Evolutionary conservation across 2,888 invertebrate genomes (phyloP).

Genomic region (Diarsia rubi): DNA sequence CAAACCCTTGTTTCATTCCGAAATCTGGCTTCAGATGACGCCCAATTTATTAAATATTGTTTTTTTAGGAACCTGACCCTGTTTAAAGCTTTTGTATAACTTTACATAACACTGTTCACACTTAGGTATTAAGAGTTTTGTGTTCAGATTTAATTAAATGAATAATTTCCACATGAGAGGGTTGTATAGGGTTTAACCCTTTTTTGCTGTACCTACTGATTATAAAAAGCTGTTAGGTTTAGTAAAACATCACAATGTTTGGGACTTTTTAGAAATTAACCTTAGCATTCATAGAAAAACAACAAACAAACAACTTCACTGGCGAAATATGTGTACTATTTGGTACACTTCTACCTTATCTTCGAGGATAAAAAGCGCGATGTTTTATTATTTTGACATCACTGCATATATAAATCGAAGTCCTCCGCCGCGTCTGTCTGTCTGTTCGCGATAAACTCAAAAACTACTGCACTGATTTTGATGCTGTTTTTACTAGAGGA

Average conservation of each 20-base stretch:
- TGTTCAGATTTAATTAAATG: slow-evolving; percentile 44
- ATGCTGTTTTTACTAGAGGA: too few species aligned
- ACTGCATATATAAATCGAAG: too few species aligned
- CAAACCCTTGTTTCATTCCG: background rate
- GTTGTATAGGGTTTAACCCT: background rate
- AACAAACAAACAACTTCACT: background rate
- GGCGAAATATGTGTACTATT: background rate
- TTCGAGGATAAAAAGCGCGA: too few species aligned
- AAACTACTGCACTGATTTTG: too few species aligned
- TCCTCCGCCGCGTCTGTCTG: too few species aligned
- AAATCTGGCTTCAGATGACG: background rate
- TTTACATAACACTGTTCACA: slow-evolving; percentile 28
- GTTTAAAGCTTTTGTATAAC: slow-evolving; percentile 35
- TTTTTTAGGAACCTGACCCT: slow-evolving; percentile 42
- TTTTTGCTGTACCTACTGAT: slow-evolving; percentile 17
- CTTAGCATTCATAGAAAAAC: background rate
- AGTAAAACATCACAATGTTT: slow-evolving; percentile 3
- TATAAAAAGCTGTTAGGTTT: slow-evolving; percentile 17
- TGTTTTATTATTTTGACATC: too few species aligned
- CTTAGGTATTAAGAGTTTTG: slow-evolving; percentile 27
- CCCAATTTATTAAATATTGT: slow-evolving; percentile 43
- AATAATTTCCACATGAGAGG: slow-evolving; percentile 22
- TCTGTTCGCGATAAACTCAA: too few species aligned
- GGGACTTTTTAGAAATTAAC: background rate
- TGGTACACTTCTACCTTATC: too few species aligned